Percentiles rank a stretch among this genome's conserved stretches.
Evolutionary conservation across 2,113 vertebrate genomes (phyloP).

Genomic region (Trachemys scripta): DNA sequence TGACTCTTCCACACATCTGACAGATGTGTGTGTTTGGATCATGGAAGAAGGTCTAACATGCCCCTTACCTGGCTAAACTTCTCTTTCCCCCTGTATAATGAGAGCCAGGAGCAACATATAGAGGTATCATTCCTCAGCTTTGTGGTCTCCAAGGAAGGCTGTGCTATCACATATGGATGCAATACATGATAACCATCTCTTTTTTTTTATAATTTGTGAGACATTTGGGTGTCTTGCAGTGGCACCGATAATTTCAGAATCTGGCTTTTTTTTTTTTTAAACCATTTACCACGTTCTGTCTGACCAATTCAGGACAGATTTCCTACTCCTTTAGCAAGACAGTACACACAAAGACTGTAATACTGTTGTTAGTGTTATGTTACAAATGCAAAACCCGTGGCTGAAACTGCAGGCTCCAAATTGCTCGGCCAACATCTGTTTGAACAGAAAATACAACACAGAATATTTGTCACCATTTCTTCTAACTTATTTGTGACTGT

Average conservation of each 20-base stretch:
- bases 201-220: neutral
- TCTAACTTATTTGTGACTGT: neutral
- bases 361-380: constrained; percentile 1
- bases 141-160: neutral
- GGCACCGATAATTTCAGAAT: constrained; percentile 27
- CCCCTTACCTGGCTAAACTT: neutral
- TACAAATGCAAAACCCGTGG: neutral
- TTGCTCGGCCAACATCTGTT: neutral
- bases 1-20: neutral
- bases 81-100: neutral
- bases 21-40: neutral
- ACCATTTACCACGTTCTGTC: constrained; percentile 4
- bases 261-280: neutral
- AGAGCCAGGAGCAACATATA: neutral
- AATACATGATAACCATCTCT: neutral
- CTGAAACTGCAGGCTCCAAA: neutral
- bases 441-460: neutral
- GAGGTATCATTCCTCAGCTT: neutral
- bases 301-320: neutral
- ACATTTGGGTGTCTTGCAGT: neutral
- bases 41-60: neutral
- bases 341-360: neutral
- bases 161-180: neutral
- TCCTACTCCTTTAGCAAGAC: neutral
- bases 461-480: neutral